Evolutionary conservation across 2,888 invertebrate genomes (phyloP).

Genomic region (Diplolepis rosae): DNA sequence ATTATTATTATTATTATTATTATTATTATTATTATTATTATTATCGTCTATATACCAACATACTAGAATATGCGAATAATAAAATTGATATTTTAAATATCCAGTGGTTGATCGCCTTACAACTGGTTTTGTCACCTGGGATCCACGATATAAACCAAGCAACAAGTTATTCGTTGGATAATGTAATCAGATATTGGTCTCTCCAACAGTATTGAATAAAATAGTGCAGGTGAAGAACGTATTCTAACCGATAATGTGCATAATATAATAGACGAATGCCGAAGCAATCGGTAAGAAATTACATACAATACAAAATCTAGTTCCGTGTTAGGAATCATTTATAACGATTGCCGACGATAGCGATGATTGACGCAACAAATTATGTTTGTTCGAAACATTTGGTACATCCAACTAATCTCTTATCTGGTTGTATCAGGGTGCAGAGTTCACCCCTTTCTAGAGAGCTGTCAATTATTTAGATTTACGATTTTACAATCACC

Average conservation of each 20-base stretch:
- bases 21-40: too few relatives aligned
- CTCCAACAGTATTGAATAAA: background rate
- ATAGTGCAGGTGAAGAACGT: background rate
- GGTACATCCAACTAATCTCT: constrained; percentile 1
- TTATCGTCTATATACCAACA: too few relatives aligned
- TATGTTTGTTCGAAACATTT: background rate
- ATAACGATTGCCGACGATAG: background rate
- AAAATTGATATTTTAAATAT: background rate
- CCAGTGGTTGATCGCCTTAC: background rate
- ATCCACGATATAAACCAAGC: background rate
- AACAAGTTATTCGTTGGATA: background rate
- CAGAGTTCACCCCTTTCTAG: background rate
- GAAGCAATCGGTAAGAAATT: background rate
- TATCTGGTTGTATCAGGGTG: background rate
- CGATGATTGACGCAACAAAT: background rate
- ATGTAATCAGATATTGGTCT: background rate
- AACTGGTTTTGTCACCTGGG: background rate
- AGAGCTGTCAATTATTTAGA: background rate
- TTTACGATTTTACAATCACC: background rate
- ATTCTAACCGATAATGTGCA: background rate
- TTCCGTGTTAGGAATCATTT: too few relatives aligned
- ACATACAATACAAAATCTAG: background rate
- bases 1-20: too few relatives aligned
- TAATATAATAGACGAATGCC: background rate
- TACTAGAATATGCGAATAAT: too few relatives aligned